Conservation (phyloP, 2,113 vertebrate species). For the Archilochus colubris region DNA sequence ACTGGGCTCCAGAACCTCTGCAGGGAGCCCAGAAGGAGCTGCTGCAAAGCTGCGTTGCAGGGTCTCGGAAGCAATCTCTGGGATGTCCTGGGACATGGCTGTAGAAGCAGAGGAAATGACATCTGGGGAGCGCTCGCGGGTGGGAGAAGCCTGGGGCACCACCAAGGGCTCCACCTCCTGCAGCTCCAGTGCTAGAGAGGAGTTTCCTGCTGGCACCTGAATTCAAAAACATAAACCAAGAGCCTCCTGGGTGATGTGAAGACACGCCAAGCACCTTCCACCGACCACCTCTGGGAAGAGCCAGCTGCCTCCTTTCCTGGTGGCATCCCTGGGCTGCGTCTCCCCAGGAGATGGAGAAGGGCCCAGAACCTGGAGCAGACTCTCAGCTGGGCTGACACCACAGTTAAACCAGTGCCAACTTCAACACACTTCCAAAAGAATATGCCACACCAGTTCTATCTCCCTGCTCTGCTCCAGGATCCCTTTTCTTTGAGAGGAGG, state of each 20-base stretch:
- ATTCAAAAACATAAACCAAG: background rate
- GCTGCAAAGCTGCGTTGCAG: slow-evolving; percentile 80
- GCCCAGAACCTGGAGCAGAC: background rate
- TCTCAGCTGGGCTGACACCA: background rate
- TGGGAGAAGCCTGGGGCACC: slow-evolving; percentile 88
- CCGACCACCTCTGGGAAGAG: background rate
- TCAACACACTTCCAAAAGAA: background rate
- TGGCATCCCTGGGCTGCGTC: background rate
- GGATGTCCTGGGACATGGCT: slow-evolving; percentile 94
- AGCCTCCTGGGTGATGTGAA: background rate
- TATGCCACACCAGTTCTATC: background rate
- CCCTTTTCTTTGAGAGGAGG: background rate
- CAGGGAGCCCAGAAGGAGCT: slow-evolving; percentile 47
- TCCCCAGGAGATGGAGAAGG: background rate
- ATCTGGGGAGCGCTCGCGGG: slow-evolving; percentile 92
- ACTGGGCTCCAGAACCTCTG: slow-evolving; percentile 73
- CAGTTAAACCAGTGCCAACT: background rate
- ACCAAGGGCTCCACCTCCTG: slow-evolving; percentile 88
- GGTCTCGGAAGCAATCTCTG: slow-evolving; percentile 94
- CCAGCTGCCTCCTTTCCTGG: background rate
- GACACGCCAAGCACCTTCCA: background rate
- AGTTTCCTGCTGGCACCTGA: slow-evolving; percentile 74
- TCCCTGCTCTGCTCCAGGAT: background rate
- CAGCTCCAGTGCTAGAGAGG: slow-evolving; percentile 81
- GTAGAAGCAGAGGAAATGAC: slow-evolving; percentile 98